Conservation (phyloP, 2,113 vertebrate genomes). For the Siniperca knerii region DNA sequence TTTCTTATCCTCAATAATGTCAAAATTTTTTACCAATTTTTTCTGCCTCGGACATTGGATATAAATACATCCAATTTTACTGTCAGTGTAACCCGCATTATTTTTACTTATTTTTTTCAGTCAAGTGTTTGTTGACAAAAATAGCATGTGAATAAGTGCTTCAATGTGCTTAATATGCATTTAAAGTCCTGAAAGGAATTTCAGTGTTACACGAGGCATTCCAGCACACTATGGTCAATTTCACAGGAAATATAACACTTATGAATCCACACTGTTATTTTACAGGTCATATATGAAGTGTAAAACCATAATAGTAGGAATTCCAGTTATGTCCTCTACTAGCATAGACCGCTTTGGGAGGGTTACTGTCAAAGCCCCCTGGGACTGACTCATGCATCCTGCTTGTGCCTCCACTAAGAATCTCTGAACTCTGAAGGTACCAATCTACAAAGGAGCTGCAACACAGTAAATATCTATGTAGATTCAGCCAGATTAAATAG, state of each 20-base stretch:
- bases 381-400: conserved; percentile 39
- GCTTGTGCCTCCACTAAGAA: conserved; percentile 45
- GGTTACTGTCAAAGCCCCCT: conserved; percentile 37
- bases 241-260: conserved; percentile 5
- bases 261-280: neutral
- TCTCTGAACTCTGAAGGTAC: conserved; percentile 56
- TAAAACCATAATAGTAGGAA: conserved; percentile 15
- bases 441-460: conserved; percentile 57
- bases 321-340: conserved; percentile 35
- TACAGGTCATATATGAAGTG: neutral
- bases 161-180: neutral
- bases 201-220: neutral
- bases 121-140: neutral
- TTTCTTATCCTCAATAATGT: neutral
- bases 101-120: neutral
- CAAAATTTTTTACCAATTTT: no score
- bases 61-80: neutral
- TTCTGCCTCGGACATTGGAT: neutral
- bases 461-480: conserved; percentile 57
- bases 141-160: neutral
- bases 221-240: neutral
- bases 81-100: neutral
- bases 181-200: conserved; percentile 7
- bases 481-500: conserved; percentile 48
- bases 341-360: conserved; percentile 30